Conservation (phyloP, 2,888 invertebrate species). For the Drosophila anomalipes region DNA sequence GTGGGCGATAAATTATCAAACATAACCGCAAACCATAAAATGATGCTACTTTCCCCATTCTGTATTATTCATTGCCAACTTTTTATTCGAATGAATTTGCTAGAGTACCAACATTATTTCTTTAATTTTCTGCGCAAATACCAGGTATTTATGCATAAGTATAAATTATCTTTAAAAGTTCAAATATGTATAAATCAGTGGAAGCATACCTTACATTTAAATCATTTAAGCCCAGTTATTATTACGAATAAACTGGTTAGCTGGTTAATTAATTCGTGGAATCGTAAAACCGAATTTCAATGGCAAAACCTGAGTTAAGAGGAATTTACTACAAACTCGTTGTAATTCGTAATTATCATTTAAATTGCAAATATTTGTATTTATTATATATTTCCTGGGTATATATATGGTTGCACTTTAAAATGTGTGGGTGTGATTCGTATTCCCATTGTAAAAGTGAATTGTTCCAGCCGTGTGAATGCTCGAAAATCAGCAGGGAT, state of each 20-base stretch:
- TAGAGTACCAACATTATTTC: conserved; percentile 6
- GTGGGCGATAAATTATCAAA: conserved; percentile 21
- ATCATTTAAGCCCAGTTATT: no score
- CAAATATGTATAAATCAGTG: background rate
- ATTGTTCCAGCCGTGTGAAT: conserved; percentile 25
- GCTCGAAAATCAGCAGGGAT: conserved; percentile 18
- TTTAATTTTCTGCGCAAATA: conserved; percentile 8
- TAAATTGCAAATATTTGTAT: conserved; percentile 8
- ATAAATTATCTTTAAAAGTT: background rate
- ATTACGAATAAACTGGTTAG: no score
- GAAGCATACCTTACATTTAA: background rate
- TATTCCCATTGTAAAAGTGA: conserved; percentile 22
- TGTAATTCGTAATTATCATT: conserved; percentile 21
- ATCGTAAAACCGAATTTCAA: background rate
- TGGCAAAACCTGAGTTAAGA: background rate
- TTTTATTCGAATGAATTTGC: conserved; percentile 16
- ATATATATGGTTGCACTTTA: background rate
- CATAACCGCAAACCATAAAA: conserved; percentile 13
- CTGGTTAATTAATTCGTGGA: background rate
- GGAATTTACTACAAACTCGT: background rate
- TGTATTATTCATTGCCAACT: conserved; percentile 22
- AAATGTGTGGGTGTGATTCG: background rate
- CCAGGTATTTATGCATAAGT: background rate
- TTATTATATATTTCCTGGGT: background rate
- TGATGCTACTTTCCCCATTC: conserved; percentile 5